A percentile compares a stretch with the other conserved stretches of the same genome.
Evolutionary conservation across 2,888 invertebrate genomes (phyloP).

Genomic region (Ptychoptera albimana): DNA sequence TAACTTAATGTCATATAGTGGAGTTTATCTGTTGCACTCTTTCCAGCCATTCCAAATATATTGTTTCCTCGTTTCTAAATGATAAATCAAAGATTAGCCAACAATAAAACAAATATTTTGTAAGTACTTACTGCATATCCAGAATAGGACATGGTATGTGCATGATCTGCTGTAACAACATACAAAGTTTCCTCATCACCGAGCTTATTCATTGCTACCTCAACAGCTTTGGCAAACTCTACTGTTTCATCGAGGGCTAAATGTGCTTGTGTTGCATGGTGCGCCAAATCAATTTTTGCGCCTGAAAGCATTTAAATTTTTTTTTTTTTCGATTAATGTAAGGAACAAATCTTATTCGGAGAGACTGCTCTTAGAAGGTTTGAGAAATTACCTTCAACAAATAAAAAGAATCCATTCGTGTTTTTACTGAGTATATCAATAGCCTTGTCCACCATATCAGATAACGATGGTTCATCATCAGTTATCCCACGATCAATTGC

Average conservation of each 20-base stretch:
- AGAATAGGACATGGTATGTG: conserved; percentile 56
- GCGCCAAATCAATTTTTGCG: conserved; percentile 28
- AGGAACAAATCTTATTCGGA: no score
- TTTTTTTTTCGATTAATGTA: no score
- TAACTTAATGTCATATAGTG: conserved; percentile 56
- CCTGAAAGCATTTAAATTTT: conserved; percentile 15
- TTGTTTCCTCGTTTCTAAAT: conserved; percentile 17
- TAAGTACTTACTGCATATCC: conserved; percentile 36
- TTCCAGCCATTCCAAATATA: conserved; percentile 17
- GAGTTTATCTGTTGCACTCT: conserved; percentile 34
- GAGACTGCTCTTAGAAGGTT: background rate
- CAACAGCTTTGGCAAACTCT: conserved; percentile 57
- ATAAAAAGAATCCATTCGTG: conserved; percentile 56
- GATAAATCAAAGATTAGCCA: background rate
- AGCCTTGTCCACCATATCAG: conserved; percentile 66
- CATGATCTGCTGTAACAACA: conserved; percentile 71
- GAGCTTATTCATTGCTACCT: conserved; percentile 42
- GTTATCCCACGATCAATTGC: conserved; percentile 13
- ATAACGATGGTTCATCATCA: conserved; percentile 40
- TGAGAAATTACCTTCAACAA: conserved; percentile 45
- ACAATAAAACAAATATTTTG: background rate
- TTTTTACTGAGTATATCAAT: conserved; percentile 46
- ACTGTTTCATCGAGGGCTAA: conserved; percentile 31
- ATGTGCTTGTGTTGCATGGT: conserved; percentile 23
- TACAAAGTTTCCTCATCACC: conserved; percentile 54